Evolutionary conservation across 2,888 invertebrate genomes (phyloP).

Genomic region (Aporophyla nigra): DNA sequence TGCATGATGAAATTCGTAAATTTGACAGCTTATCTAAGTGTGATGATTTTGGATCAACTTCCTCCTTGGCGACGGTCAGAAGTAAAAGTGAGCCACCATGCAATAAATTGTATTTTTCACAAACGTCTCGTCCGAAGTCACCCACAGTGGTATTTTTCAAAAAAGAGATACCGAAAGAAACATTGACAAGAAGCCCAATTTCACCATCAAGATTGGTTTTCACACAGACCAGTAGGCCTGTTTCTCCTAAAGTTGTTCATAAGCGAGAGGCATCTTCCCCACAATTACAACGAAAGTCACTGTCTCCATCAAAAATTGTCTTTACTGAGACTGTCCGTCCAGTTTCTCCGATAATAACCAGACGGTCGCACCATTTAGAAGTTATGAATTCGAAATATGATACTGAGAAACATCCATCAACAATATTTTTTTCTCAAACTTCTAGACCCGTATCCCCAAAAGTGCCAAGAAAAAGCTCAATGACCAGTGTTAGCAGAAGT

Average conservation of each 20-base stretch:
- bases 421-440: constrained; percentile 84
- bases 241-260: constrained; percentile 80
- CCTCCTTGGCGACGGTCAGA: constrained; percentile 89
- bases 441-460: constrained; percentile 86
- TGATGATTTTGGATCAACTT: constrained; percentile 85
- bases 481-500: constrained; percentile 79
- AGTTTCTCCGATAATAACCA: constrained; percentile 79
- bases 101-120: constrained; percentile 89
- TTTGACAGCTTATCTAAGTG: constrained; percentile 86
- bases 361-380: constrained; percentile 68
- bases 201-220: constrained; percentile 82
- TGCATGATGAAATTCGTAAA: constrained; percentile 87
- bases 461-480: constrained; percentile 72
- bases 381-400: constrained; percentile 64
- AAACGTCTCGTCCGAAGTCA: constrained; percentile 87
- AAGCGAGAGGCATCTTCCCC: constrained; percentile 66
- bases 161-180: constrained; percentile 72
- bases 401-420: constrained; percentile 74
- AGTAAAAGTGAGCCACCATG: constrained; percentile 92
- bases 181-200: constrained; percentile 66
- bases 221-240: constrained; percentile 81
- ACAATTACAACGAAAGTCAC: constrained; percentile 68
- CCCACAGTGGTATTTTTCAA: constrained; percentile 84
- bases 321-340: constrained; percentile 84
- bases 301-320: constrained; percentile 81